Conservation (phyloP, 2,113 vertebrate species). For the Lepus timidus region DNA sequence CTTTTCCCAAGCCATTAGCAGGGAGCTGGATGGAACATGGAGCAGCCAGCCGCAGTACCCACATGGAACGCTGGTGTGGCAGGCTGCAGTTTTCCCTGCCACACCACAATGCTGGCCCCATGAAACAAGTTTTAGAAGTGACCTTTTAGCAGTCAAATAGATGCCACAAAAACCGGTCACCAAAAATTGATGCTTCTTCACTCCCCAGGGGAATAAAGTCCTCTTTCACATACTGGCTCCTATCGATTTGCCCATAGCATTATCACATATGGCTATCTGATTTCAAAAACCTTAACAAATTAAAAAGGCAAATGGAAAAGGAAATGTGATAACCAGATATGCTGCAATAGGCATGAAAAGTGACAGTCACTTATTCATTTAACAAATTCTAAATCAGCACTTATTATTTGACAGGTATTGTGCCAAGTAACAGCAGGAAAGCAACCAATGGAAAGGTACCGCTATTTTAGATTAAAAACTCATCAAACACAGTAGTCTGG, state of each 20-base stretch:
- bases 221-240: neutral
- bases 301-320: constrained; percentile 12
- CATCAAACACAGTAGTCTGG: neutral
- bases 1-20: too few species aligned
- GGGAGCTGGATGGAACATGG: too few species aligned
- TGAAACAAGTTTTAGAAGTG: too few species aligned
- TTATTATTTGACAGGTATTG: constrained; percentile 42
- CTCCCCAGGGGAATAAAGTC: neutral
- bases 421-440: constrained; percentile 44
- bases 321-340: neutral
- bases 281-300: neutral
- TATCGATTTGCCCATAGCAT: neutral
- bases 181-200: neutral
- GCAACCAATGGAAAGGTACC: neutral
- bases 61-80: too few species aligned
- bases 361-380: constrained; percentile 39
- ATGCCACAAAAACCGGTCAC: neutral
- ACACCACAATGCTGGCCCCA: too few species aligned
- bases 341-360: neutral
- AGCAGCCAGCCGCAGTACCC: too few species aligned
- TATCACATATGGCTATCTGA: neutral
- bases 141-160: neutral
- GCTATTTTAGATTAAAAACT: neutral
- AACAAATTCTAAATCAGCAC: constrained; percentile 67
- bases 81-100: too few species aligned